Evolutionary conservation across 2,113 vertebrate genomes (phyloP).

Genomic region (Pampusana beccarii): DNA sequence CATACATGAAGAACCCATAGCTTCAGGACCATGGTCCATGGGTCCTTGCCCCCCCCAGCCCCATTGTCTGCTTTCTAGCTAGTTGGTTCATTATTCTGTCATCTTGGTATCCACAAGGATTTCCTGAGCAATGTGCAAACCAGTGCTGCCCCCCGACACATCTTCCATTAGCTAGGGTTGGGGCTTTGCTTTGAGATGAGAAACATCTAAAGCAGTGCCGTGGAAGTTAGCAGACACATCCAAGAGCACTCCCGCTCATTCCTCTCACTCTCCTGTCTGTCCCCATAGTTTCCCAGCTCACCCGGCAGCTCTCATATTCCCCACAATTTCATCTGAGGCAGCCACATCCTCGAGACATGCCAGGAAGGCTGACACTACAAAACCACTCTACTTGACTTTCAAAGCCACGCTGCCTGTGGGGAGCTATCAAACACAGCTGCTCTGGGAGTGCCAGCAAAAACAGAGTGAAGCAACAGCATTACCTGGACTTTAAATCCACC

Average conservation of each 20-base stretch:
- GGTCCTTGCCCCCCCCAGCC: fast-evolving
- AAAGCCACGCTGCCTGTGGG: neutral
- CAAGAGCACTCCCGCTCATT: neutral
- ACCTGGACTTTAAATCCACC: neutral
- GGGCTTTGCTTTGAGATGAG: neutral
- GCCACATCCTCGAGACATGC: neutral
- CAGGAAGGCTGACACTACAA: neutral
- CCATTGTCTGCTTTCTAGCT: neutral
- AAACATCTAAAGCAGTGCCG: neutral
- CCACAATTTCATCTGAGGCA: neutral
- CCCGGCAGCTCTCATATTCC: neutral
- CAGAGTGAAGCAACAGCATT: neutral
- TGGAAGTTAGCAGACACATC: neutral
- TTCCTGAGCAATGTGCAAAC: neutral
- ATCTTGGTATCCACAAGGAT: neutral
- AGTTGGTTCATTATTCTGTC: neutral
- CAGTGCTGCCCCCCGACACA: fast-evolving
- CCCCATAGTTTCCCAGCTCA: neutral
- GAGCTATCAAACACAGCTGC: neutral
- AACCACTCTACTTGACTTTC: neutral
- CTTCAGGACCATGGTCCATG: neutral
- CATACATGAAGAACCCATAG: neutral
- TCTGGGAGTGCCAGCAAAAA: neutral
- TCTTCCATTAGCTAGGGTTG: neutral
- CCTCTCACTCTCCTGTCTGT: neutral